Conservation (phyloP, 2,113 vertebrate genomes). For the Marmota flaviventris region DNA sequence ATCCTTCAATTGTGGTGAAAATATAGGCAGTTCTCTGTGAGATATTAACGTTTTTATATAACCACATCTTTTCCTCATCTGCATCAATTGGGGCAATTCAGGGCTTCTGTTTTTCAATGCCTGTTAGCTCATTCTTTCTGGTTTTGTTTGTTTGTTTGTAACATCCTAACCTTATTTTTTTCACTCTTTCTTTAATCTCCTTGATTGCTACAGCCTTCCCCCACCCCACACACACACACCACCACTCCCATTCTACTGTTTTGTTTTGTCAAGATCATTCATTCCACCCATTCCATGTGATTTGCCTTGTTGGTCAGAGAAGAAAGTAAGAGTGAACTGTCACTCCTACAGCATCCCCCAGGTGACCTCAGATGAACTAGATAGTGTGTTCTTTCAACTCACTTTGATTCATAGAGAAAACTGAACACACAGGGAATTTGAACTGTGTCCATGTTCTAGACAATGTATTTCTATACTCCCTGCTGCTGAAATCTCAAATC, state of each 20-base stretch:
- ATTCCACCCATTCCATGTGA: neutral
- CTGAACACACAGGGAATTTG: neutral
- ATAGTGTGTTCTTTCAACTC: neutral
- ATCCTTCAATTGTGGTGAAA: conserved; percentile 1
- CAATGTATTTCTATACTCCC: neutral
- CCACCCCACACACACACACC: too few relatives aligned
- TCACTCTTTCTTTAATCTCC: neutral
- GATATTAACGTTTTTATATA: neutral
- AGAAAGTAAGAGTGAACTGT: conserved; percentile 19
- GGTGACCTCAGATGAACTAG: neutral
- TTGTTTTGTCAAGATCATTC: neutral
- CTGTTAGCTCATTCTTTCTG: neutral
- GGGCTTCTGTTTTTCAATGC: neutral
- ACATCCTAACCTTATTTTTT: neutral
- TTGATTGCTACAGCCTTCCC: neutral
- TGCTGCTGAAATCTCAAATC: neutral
- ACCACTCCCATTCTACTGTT: neutral
- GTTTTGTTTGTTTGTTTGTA: neutral
- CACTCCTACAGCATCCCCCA: neutral
- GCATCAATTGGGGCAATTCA: neutral
- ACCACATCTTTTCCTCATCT: neutral
- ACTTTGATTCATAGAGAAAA: neutral
- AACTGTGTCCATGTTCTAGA: neutral
- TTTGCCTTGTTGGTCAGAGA: conserved; percentile 26
- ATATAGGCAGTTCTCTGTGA: neutral